Conservation (phyloP, 2,113 vertebrate species). For the Gopherus evgoodei region DNA sequence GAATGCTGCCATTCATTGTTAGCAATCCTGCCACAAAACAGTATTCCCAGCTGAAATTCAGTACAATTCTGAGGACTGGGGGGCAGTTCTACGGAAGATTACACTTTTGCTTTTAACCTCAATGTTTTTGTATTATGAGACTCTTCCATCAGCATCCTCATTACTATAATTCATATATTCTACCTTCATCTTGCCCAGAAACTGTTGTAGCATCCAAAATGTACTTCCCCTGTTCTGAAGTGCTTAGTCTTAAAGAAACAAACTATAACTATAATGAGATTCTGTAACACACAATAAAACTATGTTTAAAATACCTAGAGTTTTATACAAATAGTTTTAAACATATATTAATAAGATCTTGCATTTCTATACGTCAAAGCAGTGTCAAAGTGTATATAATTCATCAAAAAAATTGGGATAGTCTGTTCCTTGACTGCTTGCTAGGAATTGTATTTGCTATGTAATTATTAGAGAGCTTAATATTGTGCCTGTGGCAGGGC, state of each 20-base stretch:
- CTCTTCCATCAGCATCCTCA: not conserved
- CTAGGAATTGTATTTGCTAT: conserved; percentile 31
- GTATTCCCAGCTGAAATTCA: not conserved
- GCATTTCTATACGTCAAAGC: not conserved
- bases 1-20: fast-evolving
- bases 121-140: not conserved
- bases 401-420: not conserved
- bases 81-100: not conserved
- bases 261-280: not conserved
- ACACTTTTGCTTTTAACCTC: not conserved
- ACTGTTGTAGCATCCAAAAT: not conserved
- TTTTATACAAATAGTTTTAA: not conserved
- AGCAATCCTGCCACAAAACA: not conserved
- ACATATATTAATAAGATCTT: not conserved
- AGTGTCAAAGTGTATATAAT: not conserved
- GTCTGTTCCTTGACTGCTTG: not conserved
- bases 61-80: not conserved
- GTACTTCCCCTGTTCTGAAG: not conserved
- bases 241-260: not conserved
- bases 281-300: conserved; percentile 17
- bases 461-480: conserved; percentile 37
- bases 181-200: not conserved
- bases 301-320: not conserved
- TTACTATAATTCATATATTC: not conserved
- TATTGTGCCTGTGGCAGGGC: not conserved